phyloP scores from a whole-genome alignment of 1,140 invertebrate genomes.

The Teleogryllus occipitalis region DNA sequence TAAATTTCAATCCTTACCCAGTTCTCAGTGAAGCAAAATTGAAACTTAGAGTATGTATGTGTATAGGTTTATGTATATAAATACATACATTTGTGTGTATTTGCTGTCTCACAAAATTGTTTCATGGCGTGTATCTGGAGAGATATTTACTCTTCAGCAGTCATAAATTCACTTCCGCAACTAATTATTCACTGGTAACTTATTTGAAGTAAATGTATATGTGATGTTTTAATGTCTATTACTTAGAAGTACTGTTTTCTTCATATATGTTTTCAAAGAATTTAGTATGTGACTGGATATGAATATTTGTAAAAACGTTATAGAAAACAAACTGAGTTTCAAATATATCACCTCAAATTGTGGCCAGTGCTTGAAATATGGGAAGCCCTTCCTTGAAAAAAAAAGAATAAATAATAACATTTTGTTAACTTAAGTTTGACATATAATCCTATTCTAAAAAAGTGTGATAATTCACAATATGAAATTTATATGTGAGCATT shows the following conservation, averaged over 20 bases:
- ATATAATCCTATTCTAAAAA: too few relatives aligned
- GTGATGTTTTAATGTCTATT: neutral
- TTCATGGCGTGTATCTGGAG: neutral
- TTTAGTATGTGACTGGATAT: neutral
- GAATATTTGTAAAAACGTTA: neutral
- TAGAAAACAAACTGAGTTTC: neutral
- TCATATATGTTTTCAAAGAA: neutral
- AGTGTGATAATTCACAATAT: too few relatives aligned
- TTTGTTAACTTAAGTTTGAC: too few relatives aligned
- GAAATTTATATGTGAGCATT: too few relatives aligned
- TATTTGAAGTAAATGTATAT: neutral
- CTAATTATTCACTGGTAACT: neutral
- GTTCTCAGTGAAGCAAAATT: neutral
- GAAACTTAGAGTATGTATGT: neutral
- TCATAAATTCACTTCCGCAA: neutral
- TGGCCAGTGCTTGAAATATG: neutral
- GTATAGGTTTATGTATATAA: neutral
- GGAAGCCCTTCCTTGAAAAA: neutral
- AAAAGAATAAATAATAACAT: too few relatives aligned
- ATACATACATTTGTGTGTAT: neutral
- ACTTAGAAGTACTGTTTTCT: neutral
- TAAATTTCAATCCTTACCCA: neutral
- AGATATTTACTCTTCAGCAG: neutral
- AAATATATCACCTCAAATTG: neutral
- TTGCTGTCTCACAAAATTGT: neutral